A percentile compares a stretch with the other conserved stretches of the same genome.
Conservation (phyloP, 2,797 vertebrate genomes). For the Notolepis coatsorum region DNA sequence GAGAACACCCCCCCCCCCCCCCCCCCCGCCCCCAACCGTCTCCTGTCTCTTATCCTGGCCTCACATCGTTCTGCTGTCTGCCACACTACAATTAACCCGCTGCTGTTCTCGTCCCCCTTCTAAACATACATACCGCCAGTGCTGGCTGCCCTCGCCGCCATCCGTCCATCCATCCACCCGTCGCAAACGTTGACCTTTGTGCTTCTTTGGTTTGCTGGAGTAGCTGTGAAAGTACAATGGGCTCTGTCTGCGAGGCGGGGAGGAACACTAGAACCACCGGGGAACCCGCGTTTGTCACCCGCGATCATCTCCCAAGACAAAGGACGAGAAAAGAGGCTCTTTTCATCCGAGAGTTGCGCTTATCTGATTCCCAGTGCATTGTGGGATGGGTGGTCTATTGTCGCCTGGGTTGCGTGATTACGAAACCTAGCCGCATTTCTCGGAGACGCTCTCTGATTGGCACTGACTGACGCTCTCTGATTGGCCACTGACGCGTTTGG, state of each 20-base stretch:
- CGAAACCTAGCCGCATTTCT: no score
- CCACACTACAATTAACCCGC: conserved; percentile 56
- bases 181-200: not conserved
- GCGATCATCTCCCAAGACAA: conserved; percentile 30
- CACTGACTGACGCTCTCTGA: no score
- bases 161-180: conserved; percentile 12
- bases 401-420: no score
- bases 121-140: not conserved
- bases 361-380: conserved; percentile 10
- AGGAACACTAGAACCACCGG: no score
- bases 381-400: not conserved
- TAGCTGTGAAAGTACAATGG: conserved; percentile 21
- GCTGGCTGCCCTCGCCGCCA: conserved; percentile 12
- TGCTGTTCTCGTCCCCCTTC: conserved; percentile 35
- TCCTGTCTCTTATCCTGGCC: conserved; percentile 29
- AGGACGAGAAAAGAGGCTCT: conserved; percentile 3
- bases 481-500: no score
- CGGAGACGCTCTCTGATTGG: no score
- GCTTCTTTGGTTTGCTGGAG: no score
- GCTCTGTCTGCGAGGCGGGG: conserved; percentile 30
- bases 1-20: conserved; percentile 4
- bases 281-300: conserved; percentile 13
- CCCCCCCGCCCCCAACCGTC: not conserved
- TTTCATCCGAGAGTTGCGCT: not conserved
- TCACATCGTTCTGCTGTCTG: conserved; percentile 67